These are phyloP conservation scores for Nettapus auritus DNA, from an alignment of 2,113 vertebrate species.

Conservation along the genomic window DNA sequence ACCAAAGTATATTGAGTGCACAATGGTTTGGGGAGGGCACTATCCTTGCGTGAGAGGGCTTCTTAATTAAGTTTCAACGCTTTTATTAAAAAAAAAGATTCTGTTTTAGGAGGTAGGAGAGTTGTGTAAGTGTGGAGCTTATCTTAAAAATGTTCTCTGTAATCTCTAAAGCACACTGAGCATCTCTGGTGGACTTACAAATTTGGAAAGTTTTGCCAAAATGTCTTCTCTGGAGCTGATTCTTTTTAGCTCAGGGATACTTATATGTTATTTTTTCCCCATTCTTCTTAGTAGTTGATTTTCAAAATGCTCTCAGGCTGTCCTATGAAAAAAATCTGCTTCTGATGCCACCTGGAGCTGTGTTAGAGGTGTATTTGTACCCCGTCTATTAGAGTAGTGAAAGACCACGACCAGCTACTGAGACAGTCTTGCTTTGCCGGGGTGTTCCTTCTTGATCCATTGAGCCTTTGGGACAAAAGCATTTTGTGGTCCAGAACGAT, in stretches of 20 bases:
- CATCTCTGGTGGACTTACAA: background rate
- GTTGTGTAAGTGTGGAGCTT: background rate
- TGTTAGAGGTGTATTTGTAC: background rate
- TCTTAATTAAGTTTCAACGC: background rate
- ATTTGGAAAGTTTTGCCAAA: background rate
- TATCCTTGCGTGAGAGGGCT: background rate
- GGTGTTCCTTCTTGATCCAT: background rate
- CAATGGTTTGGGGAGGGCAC: fast-evolving
- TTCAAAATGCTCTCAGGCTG: background rate
- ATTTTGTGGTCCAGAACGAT: background rate
- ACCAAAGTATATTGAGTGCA: no score
- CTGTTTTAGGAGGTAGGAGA: background rate
- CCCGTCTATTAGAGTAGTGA: fast-evolving
- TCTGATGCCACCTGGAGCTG: background rate
- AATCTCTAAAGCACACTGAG: fast-evolving
- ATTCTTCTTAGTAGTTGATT: background rate
- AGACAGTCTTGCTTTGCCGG: background rate
- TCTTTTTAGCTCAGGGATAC: fast-evolving
- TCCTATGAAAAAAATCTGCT: background rate
- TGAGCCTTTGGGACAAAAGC: background rate
- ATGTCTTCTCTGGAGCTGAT: background rate
- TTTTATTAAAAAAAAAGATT: background rate
- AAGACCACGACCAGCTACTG: background rate
- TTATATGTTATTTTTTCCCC: background rate
- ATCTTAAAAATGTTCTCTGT: background rate